Conservation (phyloP, 1,140 invertebrate species). For the Mizuhopecten yessoensis region DNA sequence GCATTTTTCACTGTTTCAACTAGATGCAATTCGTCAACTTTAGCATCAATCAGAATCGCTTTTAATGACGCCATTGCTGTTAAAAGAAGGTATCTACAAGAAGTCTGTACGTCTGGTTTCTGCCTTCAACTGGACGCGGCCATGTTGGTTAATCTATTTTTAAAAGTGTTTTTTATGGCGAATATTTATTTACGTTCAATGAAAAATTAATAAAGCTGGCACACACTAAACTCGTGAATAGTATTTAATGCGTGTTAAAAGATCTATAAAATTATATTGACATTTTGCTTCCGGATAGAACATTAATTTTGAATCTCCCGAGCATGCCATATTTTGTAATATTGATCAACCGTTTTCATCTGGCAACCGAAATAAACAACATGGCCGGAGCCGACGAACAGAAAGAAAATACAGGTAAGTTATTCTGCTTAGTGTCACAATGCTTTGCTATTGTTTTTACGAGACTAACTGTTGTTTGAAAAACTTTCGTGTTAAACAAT, state of each 20-base stretch:
- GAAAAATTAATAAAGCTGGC: background rate
- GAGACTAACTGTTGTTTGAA: too few relatives aligned
- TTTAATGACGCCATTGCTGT: constrained; percentile 67
- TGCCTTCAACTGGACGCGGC: constrained; percentile 46
- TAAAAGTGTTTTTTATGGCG: background rate
- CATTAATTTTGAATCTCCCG: too few relatives aligned
- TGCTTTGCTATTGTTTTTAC: background rate
- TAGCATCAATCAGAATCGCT: constrained; percentile 61
- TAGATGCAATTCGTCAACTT: constrained; percentile 65
- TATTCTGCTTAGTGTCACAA: background rate
- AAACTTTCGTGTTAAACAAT: too few relatives aligned
- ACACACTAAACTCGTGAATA: too few relatives aligned
- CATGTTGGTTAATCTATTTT: constrained; percentile 56
- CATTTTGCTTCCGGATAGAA: too few relatives aligned
- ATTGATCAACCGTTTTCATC: constrained; percentile 37
- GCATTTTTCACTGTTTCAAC: constrained; percentile 44
- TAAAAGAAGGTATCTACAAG: background rate
- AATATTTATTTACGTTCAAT: background rate
- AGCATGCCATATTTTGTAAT: background rate
- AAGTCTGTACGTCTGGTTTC: background rate
- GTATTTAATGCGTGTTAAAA: too few relatives aligned
- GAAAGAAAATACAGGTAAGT: constrained; percentile 71
- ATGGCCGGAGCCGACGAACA: constrained; percentile 70
- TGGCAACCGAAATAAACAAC: constrained; percentile 72
- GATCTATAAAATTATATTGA: too few relatives aligned